These are phyloP conservation scores for Leistus spinibarbis DNA, from an alignment of 2,888 invertebrate genomes.

Conservation along the genomic window DNA sequence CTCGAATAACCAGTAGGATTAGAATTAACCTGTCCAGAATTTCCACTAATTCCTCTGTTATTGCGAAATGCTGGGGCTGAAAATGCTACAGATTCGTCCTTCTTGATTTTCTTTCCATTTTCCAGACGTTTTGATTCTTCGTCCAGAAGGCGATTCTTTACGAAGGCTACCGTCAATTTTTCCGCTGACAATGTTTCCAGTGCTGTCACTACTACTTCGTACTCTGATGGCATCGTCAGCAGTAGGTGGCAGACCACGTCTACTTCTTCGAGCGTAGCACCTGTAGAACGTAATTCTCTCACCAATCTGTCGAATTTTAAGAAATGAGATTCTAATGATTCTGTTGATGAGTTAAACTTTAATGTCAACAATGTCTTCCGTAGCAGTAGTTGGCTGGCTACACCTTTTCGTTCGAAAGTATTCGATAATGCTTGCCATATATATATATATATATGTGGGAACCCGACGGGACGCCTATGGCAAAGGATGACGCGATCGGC, in stretches of 20 bases:
- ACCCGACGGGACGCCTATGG: no score
- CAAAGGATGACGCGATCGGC: no score
- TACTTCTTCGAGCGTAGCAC: conserved; percentile 41
- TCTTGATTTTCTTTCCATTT: no score
- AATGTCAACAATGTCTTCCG: conserved; percentile 41
- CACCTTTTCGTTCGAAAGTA: conserved; percentile 44
- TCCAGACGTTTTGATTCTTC: neutral
- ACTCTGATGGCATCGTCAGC: neutral
- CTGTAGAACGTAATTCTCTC: conserved; percentile 40
- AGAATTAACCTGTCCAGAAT: no score
- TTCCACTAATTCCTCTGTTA: no score
- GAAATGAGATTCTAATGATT: neutral
- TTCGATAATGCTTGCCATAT: no score
- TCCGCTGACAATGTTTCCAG: neutral
- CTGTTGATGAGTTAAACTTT: conserved; percentile 9
- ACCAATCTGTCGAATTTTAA: neutral
- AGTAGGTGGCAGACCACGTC: conserved; percentile 44
- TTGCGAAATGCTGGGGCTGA: no score
- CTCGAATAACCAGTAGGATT: no score
- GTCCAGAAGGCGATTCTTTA: neutral
- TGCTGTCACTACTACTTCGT: neutral
- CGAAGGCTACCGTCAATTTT: neutral
- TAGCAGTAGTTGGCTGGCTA: conserved; percentile 44
- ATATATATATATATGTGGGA: no score
- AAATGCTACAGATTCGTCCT: no score